These are phyloP conservation scores for Sarcophaga rosellei DNA, from an alignment of 2,888 invertebrate species.

Conservation along the genomic window DNA sequence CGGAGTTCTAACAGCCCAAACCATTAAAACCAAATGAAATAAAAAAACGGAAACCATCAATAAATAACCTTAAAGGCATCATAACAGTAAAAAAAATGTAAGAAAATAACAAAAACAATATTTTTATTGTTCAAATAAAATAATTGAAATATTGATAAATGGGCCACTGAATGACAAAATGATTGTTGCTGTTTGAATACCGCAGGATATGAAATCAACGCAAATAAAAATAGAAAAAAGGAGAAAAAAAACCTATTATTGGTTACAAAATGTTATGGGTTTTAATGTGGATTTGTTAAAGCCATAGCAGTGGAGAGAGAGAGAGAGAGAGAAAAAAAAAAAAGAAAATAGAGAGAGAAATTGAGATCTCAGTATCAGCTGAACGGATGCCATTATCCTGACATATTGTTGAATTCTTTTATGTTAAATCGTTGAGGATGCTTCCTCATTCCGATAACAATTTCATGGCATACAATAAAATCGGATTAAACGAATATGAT, in stretches of 20 bases:
- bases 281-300: conserved; percentile 33
- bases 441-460: neutral
- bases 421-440: neutral
- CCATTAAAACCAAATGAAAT: no score
- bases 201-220: conserved; percentile 15
- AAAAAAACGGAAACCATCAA: conserved; percentile 2
- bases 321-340: neutral
- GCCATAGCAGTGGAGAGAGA: neutral
- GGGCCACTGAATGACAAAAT: neutral
- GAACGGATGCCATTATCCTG: neutral
- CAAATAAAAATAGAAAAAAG: conserved; percentile 17
- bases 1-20: no score
- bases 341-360: neutral
- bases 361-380: neutral
- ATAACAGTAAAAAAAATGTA: neutral
- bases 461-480: no score
- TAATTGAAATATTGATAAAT: conserved; percentile 10
- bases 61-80: conserved; percentile 17
- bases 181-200: neutral
- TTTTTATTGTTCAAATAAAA: neutral
- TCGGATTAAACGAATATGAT: no score
- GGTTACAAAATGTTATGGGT: conserved; percentile 35
- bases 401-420: neutral
- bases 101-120: conserved; percentile 1
- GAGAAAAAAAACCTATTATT: conserved; percentile 17